These are phyloP conservation scores for Parazoanthus swiftii DNA, from an alignment of 92 coral and sea anemone genomes.

Conservation along the genomic window DNA sequence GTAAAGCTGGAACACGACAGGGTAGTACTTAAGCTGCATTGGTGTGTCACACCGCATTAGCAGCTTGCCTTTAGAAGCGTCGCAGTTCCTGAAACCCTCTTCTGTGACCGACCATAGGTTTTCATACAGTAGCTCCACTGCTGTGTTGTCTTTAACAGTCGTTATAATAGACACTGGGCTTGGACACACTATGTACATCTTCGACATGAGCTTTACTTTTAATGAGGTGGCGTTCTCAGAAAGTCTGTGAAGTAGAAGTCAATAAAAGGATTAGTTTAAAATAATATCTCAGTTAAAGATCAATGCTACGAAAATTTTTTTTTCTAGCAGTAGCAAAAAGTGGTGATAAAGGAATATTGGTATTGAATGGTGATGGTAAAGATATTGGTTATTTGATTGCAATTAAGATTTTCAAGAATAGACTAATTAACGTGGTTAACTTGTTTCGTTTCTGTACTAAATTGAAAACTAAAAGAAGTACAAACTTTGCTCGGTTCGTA, in stretches of 20 bases:
- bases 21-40: constrained; percentile 34
- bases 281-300: background rate
- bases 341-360: too few relatives aligned
- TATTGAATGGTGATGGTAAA: too few relatives aligned
- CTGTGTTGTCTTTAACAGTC: constrained; percentile 29
- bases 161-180: constrained; percentile 40
- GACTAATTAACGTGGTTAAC: too few relatives aligned
- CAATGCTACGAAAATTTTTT: background rate
- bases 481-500: too few relatives aligned
- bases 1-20: constrained; percentile 39
- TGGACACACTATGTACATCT: constrained; percentile 32
- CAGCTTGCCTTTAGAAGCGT: constrained; percentile 16
- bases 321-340: too few relatives aligned
- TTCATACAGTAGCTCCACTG: constrained; percentile 31
- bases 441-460: too few relatives aligned
- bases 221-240: background rate
- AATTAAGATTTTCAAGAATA: too few relatives aligned
- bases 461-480: too few relatives aligned
- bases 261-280: background rate
- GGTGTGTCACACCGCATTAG: constrained; percentile 23
- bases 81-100: constrained; percentile 28
- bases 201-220: constrained; percentile 23
- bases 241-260: constrained; percentile 8
- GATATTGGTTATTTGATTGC: too few relatives aligned
- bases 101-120: constrained; percentile 24